Conservation (phyloP, 2,888 invertebrate species). For the Coremacera marginata region DNA sequence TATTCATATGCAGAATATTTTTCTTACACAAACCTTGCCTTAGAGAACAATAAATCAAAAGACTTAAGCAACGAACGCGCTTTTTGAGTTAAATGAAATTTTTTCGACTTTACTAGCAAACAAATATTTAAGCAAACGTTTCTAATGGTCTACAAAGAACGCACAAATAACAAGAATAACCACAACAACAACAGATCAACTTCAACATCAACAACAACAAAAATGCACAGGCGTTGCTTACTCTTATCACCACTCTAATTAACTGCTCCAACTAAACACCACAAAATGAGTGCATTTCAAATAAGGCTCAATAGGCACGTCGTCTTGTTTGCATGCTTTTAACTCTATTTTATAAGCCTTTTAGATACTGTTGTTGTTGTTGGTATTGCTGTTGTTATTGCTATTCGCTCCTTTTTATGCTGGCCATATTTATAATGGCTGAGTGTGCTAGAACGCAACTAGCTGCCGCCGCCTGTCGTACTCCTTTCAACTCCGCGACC, state of each 20-base stretch:
- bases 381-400: not conserved
- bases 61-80: not conserved
- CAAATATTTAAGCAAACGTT: not conserved
- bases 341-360: conserved; percentile 28
- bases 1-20: no score
- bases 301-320: conserved; percentile 28
- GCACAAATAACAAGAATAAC: not conserved
- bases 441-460: no score
- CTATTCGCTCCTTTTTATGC: not conserved
- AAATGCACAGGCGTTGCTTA: not conserved
- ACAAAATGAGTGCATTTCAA: conserved; percentile 37
- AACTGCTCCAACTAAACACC: conserved; percentile 36
- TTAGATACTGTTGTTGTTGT: not conserved
- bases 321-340: conserved; percentile 38
- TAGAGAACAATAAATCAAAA: not conserved
- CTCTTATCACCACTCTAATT: conserved; percentile 35
- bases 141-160: not conserved
- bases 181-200: not conserved
- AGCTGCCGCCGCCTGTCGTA: conserved; percentile 4
- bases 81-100: not conserved
- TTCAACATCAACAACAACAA: not conserved
- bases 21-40: not conserved
- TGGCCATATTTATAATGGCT: not conserved
- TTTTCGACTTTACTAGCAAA: not conserved
- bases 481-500: conserved; percentile 4